Evolutionary conservation across 2,113 vertebrate species (phyloP), one percentile per base, ranked within the genome.

Genomic region (Drymodes brunneopygia): DNA sequence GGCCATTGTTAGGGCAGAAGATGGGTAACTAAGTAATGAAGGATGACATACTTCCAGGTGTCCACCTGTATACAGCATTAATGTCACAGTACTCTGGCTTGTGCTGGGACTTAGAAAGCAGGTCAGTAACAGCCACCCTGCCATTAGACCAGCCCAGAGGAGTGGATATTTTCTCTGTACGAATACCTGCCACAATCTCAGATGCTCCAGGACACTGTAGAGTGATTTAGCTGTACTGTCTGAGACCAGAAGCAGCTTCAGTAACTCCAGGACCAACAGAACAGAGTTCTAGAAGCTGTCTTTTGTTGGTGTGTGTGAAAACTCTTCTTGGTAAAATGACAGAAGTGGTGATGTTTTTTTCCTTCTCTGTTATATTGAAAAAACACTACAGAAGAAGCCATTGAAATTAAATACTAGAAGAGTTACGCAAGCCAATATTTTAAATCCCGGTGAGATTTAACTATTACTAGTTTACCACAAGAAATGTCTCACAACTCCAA

Each of bases 261-360:
- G 13, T 33, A 70, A 45, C 88, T 73, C 28, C n/a, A 72, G 24
- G 6, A 33, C 17, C 5, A 24, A 47, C 9, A 48, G 60, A 83
- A 57, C 12, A 66, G 47, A 50, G 6, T 2, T 51, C 33, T 65
- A 57, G 19, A 91, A 50, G 14, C 7, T 60, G 17, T 15, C 15
- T 71, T 83, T 56, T 73, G 15, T 81, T 47, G 12, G 4, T 82
- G 20, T 18, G 11, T 42, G 11, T 54, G 25, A 70, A 19, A 87
- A 48, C 31, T 53, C 38, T 45, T 67, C 44, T 40, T 81, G 38
- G 12, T 79, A 51, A 62, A 84, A 62, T 62, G 13, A 40, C 27
- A 44, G 2, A 60, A 22, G 5, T 0, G 1, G 5, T 70, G 3
- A 2, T 31, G 10, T 0, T 27, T 31, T 69, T 87, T 65, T 33